Evolutionary conservation across 2,888 invertebrate genomes (phyloP).

Genomic region (Acrobasis suavella): DNA sequence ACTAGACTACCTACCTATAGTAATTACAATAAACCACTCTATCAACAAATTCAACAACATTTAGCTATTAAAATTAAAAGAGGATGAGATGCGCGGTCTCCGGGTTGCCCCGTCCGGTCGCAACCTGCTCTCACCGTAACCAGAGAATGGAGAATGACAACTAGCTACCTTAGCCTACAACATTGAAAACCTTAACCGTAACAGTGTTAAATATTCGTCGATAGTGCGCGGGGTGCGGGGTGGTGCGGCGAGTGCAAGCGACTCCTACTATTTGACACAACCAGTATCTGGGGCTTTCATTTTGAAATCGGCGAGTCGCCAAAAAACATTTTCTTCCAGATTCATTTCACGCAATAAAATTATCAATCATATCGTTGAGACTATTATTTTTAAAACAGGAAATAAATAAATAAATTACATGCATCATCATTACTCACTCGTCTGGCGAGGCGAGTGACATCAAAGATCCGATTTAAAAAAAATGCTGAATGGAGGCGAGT

Average conservation of each 20-base stretch:
- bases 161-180: slow-evolving; percentile 71
- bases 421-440: too few species aligned
- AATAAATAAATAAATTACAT: too few species aligned
- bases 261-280: slow-evolving; percentile 45
- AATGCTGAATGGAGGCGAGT: not conserved
- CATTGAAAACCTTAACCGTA: slow-evolving; percentile 62
- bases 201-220: slow-evolving; percentile 45
- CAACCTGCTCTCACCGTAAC: slow-evolving; percentile 36
- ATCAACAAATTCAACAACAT: slow-evolving; percentile 81
- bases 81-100: slow-evolving; percentile 54
- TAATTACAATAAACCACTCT: slow-evolving; percentile 77
- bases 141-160: slow-evolving; percentile 56
- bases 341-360: not conserved
- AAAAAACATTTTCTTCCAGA: not conserved
- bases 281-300: slow-evolving; percentile 38
- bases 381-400: too few species aligned
- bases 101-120: slow-evolving; percentile 34
- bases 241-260: slow-evolving; percentile 31
- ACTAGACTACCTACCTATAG: slow-evolving; percentile 70
- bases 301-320: not conserved
- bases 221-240: slow-evolving; percentile 32
- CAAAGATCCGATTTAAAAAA: too few species aligned
- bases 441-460: too few species aligned
- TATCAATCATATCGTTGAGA: too few species aligned
- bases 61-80: slow-evolving; percentile 79